A percentile compares a stretch with the other conserved stretches of the same genome.
Conservation (phyloP, 1,140 invertebrate species). For the Diachasma alloeum region DNA sequence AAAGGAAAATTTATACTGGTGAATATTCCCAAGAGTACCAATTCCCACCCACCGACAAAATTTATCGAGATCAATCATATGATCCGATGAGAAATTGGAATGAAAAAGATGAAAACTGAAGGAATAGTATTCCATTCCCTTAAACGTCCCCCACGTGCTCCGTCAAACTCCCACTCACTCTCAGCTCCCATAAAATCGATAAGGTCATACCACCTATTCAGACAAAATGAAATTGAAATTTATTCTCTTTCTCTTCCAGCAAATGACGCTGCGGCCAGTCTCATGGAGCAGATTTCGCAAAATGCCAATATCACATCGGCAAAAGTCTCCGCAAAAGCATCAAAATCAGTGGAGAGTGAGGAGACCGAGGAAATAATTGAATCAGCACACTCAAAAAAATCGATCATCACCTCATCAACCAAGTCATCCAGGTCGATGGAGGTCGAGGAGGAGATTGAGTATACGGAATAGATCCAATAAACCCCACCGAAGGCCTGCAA, state of each 20-base stretch:
- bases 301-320: constrained; percentile 39
- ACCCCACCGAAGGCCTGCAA: not conserved
- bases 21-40: no score
- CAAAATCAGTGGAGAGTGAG: constrained; percentile 51
- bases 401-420: constrained; percentile 2
- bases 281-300: constrained; percentile 50
- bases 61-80: no score
- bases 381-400: constrained; percentile 38
- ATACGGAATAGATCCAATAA: constrained; percentile 43
- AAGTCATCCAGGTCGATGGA: constrained; percentile 50
- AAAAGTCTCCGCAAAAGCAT: constrained; percentile 49
- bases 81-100: not conserved
- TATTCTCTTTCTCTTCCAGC: constrained; percentile 33
- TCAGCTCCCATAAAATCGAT: no score
- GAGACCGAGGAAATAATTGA: constrained; percentile 52
- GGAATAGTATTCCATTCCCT: not conserved
- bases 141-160: not conserved
- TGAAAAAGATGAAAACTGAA: not conserved
- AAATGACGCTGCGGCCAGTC: constrained; percentile 47
- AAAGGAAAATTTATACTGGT: no score
- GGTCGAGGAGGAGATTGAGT: constrained; percentile 55
- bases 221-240: not conserved
- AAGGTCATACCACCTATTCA: not conserved
- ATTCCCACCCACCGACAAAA: no score
- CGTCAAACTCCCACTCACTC: not conserved